phyloP scores from a whole-genome alignment of 2,888 invertebrate genomes.

The Auanema sp. region DNA sequence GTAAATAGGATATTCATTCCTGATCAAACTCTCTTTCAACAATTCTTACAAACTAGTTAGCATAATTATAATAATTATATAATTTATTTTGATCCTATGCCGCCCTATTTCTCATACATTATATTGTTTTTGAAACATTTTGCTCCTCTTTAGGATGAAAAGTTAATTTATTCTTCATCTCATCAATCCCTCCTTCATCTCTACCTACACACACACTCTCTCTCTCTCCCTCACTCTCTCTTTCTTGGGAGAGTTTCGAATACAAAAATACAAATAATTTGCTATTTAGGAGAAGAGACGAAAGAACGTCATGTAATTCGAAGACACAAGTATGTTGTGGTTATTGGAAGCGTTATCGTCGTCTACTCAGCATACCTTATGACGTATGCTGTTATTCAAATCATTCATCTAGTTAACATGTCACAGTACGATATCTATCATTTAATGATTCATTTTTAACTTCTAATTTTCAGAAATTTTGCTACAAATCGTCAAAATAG shows the following conservation, averaged over 20 bases:
- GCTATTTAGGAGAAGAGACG: neutral
- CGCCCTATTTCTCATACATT: too few relatives aligned
- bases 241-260: too few relatives aligned
- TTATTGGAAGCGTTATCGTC: slow-evolving; percentile 53
- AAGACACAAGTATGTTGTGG: slow-evolving; percentile 50
- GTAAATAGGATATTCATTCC: slow-evolving; percentile 1
- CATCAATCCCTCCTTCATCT: neutral
- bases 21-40: neutral
- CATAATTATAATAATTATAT: too few relatives aligned
- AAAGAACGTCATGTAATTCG: slow-evolving; percentile 15
- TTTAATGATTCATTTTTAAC: neutral
- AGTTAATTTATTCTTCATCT: neutral
- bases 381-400: slow-evolving; percentile 46
- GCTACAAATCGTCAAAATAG: slow-evolving; percentile 3
- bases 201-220: too few relatives aligned
- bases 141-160: too few relatives aligned
- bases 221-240: too few relatives aligned
- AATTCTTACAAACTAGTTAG: slow-evolving; percentile 1
- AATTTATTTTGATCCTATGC: too few relatives aligned
- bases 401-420: slow-evolving; percentile 38
- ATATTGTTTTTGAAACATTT: slow-evolving; percentile 4
- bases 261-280: neutral
- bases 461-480: slow-evolving; percentile 6
- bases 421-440: slow-evolving; percentile 11
- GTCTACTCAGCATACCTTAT: slow-evolving; percentile 47